Base-by-base conservation (phyloP, 2,888 invertebrate genomes). In the Oscheius sp. region DNA sequence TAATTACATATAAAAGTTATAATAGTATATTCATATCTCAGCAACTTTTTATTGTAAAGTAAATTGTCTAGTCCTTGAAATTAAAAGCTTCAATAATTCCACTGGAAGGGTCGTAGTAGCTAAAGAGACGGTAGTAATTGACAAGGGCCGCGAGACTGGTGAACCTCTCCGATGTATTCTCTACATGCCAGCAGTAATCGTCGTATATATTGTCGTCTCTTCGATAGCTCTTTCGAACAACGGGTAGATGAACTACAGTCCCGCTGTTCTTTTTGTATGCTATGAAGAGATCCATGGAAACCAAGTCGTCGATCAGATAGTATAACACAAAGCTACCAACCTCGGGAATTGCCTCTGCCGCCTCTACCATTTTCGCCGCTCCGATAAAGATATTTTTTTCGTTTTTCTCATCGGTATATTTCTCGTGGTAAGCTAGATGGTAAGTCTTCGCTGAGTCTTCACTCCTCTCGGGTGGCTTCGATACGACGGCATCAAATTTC, bases 51-150 rank as follows among this genome's bases (percentile, higher is more conserved):
- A n/a, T n/a, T n/a, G n/a, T n/a, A n/a, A n/a, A n/a, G n/a, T n/a
- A n/a, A n/a, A n/a, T n/a, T n/a, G n/a, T n/a, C 47, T 54, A 54
- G 9, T 44, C 28, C 44, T 44, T 32, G 30, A 47, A 28, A 32
- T 32, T 47, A 30, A 62, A 62, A 17, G 62, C 17, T 30, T 62
- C 62, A 36, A 47, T 47, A 4, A 8, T 9, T n/a, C 62, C 62
- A 22, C 32, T 20, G 22, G 4, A 1, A n/a, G 62, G 62, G 17
- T 62, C 62, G 62, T 32, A 47, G 62, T 62, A 62, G 49, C 47
- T 26, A 36, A 62, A 62, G 47, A 62, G 45, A n/a, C 47, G 30
- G 47, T 62, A 62, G 49, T 47, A 62, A 33, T 62, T 62, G 30
- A 62, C 33, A 14, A 62, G 62, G 22, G 62, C 62, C 1, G 62